Evolutionary conservation across 2,888 invertebrate species (phyloP), one percentile per base, ranked within the genome.

Genomic region (Microdon myrmicae): DNA sequence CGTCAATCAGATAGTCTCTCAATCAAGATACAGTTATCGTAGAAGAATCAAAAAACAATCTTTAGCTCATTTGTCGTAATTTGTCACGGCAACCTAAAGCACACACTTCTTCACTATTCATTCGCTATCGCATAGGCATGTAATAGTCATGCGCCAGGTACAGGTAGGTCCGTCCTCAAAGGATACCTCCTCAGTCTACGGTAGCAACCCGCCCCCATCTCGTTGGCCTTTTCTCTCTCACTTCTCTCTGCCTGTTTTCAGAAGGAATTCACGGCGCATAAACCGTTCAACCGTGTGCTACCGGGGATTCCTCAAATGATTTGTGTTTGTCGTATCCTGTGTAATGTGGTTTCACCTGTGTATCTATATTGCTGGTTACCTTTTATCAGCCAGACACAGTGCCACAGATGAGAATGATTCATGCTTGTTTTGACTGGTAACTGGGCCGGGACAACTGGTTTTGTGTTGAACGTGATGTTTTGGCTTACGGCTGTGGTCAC

Each of bases 401-500:
- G 28, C 3, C 10, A 16, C 31, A 6, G 4, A 22, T n/a, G 10
- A 7, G 47, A 37, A 58, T 64, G 64, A 64, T 58, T 58, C 58
- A 64, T 64, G 64, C 47, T 64, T 64, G 58, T 58, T 64, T 47
- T 64, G 64, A 64, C 64, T 58, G 53, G 55, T 38, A 28, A 26
- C 29, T 17, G 29, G n/a, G 10, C 13, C 41, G 20, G 41, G 38
- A n/a, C n/a, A n/a, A 53, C 47, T 55, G 26, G 14, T 38, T 35
- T 56, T 55, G 55, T 56, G 34, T 16, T 26, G 12, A 51, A 53
- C 64, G 64, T 64, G 64, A 58, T 32, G 56, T 41, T 53, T 37
- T 4, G 22, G 29, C 16, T 8, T 29, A 13, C 8, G 8, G 10
- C 8, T 13, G 29, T 29, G 43, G 31, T 22, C 23, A 38, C 26